Evolutionary conservation across 2,888 invertebrate species (phyloP).

Genomic region (Tyria jacobaeae): DNA sequence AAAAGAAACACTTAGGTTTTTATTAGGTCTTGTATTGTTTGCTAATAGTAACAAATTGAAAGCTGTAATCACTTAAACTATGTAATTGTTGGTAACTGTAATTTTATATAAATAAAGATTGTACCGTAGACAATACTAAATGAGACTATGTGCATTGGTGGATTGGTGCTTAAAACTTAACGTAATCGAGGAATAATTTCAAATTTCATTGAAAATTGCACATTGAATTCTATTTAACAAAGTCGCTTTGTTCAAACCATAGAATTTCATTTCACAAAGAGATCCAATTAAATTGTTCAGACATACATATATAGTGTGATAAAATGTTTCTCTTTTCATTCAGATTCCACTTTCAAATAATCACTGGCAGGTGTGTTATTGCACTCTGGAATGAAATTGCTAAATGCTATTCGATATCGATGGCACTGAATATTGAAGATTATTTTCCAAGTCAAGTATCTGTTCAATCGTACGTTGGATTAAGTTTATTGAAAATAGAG

Average conservation of each 20-base stretch:
- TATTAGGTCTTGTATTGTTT: too few species aligned
- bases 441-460: background rate
- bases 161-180: too few species aligned
- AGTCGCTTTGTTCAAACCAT: background rate
- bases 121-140: too few species aligned
- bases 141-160: too few species aligned
- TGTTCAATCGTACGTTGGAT: background rate
- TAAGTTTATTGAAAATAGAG: too few species aligned
- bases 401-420: conserved; percentile 14
- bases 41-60: too few species aligned
- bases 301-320: background rate
- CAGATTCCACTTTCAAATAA: conserved; percentile 12
- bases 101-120: too few species aligned
- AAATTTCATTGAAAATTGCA: background rate
- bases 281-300: background rate
- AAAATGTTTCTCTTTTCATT: conserved; percentile 18
- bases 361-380: conserved; percentile 17
- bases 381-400: conserved; percentile 7
- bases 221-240: background rate
- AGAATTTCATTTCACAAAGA: background rate
- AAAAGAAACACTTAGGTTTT: too few species aligned
- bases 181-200: too few species aligned
- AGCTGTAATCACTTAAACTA: too few species aligned
- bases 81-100: too few species aligned
- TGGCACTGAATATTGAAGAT: background rate